Evolutionary conservation across 2,888 invertebrate species (phyloP), one percentile per base, ranked within the genome.

Genomic region (Quadroppia sp.): DNA sequence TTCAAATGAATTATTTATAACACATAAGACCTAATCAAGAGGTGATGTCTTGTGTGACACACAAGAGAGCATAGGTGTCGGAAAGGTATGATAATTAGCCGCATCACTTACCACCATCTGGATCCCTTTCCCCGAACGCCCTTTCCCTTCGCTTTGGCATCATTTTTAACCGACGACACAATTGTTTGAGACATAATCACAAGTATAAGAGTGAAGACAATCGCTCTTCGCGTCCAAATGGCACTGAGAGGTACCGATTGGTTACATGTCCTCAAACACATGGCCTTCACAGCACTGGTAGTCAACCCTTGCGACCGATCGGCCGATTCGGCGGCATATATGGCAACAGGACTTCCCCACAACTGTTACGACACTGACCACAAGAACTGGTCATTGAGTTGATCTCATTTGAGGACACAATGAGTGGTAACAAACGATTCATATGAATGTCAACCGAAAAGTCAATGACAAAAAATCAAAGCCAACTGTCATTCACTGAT

Each of bases 81-180:
- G 50, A 50, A 25, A 32, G 28, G 15, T 13, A 70, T n/a, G n/a
- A 56, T 25, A 13, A 61, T 6, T 67, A 40, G 48, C 7, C 36
- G 25, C 53, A 23, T n/a, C 30, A 78, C 77, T 77, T 69, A 78
- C 77, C 77, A 78, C 77, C 77, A 78, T 71, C 76, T 76, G 59
- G 77, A 78, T 61, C 77, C 77, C 48, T 76, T 75, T 40, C 77
- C 77, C 74, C 75, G 75, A 67, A 64, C 42, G 32, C 32, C 32
- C 32, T 61, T 61, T 17, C 61, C 61, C 28, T 61, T 61, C 50
- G n/a, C n/a, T 48, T 61, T 61, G 61, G 61, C 61, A 61, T 61
- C 61, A 61, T 28, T 61, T 36, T 61, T 61, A 28, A 28, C 28
- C 28, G 61, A n/a, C 32, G 28, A 28, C 28, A 61, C 36, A 61